Conservation (phyloP, 2,888 invertebrate species). For the Eupithecia tripunctaria region DNA sequence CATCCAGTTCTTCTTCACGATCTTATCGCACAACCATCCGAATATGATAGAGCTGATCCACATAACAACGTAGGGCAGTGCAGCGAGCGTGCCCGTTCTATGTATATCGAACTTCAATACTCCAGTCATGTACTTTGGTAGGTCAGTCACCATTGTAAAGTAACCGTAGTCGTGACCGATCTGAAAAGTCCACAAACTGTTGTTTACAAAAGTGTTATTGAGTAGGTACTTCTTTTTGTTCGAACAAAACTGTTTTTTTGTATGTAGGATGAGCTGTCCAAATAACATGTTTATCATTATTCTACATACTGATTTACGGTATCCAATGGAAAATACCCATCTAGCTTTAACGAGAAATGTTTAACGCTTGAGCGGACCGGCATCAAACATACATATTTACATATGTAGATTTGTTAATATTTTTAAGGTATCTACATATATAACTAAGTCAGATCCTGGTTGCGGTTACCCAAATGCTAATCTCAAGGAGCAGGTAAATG, state of each 20-base stretch:
- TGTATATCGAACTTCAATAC: constrained; percentile 87
- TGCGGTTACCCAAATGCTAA: constrained; percentile 12
- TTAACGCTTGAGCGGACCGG: constrained; percentile 5
- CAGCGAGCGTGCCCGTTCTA: constrained; percentile 86
- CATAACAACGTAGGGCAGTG: constrained; percentile 87
- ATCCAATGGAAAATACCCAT: neutral
- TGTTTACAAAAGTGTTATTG: neutral
- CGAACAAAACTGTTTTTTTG: neutral
- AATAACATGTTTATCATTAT: neutral
- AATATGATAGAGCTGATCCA: constrained; percentile 87
- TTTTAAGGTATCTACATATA: neutral
- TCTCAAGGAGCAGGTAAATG: constrained; percentile 14
- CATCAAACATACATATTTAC: neutral
- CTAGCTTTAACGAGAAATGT: neutral
- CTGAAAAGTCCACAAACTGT: constrained; percentile 48
- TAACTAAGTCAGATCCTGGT: constrained; percentile 10
- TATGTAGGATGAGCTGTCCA: neutral
- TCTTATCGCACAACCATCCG: constrained; percentile 88
- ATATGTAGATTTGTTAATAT: neutral
- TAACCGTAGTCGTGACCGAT: constrained; percentile 89
- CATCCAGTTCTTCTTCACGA: constrained; percentile 85
- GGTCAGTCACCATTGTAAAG: constrained; percentile 88
- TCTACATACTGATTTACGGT: neutral
- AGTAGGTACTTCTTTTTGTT: neutral
- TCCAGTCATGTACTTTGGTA: constrained; percentile 88